phyloP scores from a whole-genome alignment of 2,888 invertebrate genomes.

The Hirtodrosophila cameraria region DNA sequence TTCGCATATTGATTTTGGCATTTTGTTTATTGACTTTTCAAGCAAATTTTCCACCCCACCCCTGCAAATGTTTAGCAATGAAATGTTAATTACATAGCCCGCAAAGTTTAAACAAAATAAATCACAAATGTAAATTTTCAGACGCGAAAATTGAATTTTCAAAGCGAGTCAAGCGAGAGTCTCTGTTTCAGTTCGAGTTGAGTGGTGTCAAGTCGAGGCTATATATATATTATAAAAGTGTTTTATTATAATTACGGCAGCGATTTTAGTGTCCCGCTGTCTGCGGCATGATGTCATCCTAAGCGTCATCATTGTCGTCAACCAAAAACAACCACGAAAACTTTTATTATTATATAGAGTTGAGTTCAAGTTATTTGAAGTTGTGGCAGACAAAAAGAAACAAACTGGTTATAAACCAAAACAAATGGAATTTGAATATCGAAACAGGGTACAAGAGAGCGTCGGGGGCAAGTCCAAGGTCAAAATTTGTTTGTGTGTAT shows the following conservation, averaged over 20 bases:
- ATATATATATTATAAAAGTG: constrained; percentile 43
- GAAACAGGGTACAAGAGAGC: constrained; percentile 15
- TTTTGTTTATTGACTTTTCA: constrained; percentile 68
- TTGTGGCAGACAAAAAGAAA: constrained; percentile 49
- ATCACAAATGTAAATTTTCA: constrained; percentile 25
- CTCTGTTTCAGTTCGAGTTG: constrained; percentile 26
- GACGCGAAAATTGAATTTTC: constrained; percentile 50
- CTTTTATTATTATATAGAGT: too few relatives aligned
- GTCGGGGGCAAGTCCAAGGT: constrained; percentile 69
- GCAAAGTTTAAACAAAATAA: constrained; percentile 36
- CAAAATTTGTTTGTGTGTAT: constrained; percentile 29
- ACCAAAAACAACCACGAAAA: constrained; percentile 24
- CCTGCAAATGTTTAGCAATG: constrained; percentile 36
- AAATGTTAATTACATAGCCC: constrained; percentile 54
- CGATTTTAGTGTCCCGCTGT: constrained; percentile 57
- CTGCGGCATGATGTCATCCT: constrained; percentile 66
- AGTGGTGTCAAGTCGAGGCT: constrained; percentile 4
- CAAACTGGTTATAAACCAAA: constrained; percentile 71
- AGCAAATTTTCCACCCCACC: constrained; percentile 5
- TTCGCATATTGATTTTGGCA: constrained; percentile 69
- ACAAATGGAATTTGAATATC: constrained; percentile 33
- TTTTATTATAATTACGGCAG: constrained; percentile 73
- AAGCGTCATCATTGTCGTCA: constrained; percentile 24
- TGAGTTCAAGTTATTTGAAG: constrained; percentile 48
- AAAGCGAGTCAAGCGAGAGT: constrained; percentile 21